Percentiles rank a stretch among this genome's conserved stretches.
phyloP scores from a whole-genome alignment of 2,113 vertebrate genomes.

The Craseonycteris thonglongyai region DNA sequence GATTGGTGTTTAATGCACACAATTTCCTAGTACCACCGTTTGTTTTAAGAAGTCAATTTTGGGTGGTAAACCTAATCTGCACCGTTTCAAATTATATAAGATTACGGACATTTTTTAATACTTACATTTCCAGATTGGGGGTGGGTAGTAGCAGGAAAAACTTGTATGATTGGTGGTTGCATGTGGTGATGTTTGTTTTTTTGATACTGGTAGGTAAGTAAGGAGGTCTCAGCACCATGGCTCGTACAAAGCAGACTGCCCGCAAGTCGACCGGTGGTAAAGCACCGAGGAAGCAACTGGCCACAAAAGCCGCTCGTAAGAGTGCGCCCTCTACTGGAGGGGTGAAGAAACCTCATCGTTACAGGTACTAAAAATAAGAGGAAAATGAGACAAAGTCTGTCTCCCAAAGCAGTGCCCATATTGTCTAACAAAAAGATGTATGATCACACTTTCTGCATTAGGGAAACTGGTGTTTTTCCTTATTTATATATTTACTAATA shows the following conservation, averaged over 20 bases:
- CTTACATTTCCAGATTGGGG: neutral
- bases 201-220: slow-evolving; percentile 69
- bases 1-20: neutral
- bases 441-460: neutral
- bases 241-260: slow-evolving; percentile 83
- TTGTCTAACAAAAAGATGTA: neutral
- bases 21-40: slow-evolving; percentile 38
- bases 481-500: neutral
- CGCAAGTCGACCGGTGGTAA: slow-evolving; percentile 82
- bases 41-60: slow-evolving; percentile 36
- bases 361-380: slow-evolving; percentile 71
- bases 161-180: neutral
- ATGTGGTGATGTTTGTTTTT: slow-evolving; percentile 29
- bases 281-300: slow-evolving; percentile 81
- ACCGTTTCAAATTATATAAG: slow-evolving; percentile 53
- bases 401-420: neutral
- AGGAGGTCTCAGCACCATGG: slow-evolving; percentile 76
- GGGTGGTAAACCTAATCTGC: neutral
- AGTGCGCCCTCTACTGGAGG: slow-evolving; percentile 84
- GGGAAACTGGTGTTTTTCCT: neutral
- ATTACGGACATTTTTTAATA: neutral
- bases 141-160: neutral
- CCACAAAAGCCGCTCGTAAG: slow-evolving; percentile 83
- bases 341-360: slow-evolving; percentile 84
- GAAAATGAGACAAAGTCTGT: neutral